Evolutionary conservation across 2,113 vertebrate species (phyloP).

Genomic region (Seriola dumerili): DNA sequence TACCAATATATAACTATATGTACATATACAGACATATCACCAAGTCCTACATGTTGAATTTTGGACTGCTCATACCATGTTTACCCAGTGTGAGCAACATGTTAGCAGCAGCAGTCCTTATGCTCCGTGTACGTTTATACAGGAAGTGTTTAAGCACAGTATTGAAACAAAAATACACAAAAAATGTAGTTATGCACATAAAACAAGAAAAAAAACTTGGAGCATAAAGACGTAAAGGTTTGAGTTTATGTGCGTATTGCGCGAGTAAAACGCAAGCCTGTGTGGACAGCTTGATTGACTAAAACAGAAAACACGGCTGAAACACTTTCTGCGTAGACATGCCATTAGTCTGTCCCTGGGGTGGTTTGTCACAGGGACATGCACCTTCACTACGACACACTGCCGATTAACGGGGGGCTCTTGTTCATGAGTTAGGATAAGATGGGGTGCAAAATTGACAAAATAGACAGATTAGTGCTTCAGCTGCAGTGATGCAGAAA

Average conservation of each 20-base stretch:
- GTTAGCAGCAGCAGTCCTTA: too few species aligned
- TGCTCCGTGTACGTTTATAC: too few species aligned
- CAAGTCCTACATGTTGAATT: too few species aligned
- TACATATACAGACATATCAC: background rate
- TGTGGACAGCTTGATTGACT: background rate
- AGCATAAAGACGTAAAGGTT: too few species aligned
- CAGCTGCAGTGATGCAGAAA: background rate
- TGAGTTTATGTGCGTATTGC: too few species aligned
- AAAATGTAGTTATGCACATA: too few species aligned
- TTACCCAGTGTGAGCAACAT: too few species aligned
- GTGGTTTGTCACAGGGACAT: background rate
- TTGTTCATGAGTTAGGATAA: conserved; percentile 18
- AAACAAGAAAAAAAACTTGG: too few species aligned
- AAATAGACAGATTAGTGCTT: background rate
- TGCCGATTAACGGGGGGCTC: background rate
- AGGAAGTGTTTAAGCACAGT: too few species aligned
- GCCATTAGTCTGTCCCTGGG: background rate
- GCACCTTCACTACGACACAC: background rate
- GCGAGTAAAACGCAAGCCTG: too few species aligned
- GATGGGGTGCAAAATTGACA: conserved; percentile 5
- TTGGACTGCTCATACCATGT: too few species aligned
- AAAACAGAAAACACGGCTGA: background rate
- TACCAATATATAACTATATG: background rate
- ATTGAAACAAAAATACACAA: too few species aligned
- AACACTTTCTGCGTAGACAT: background rate